Evolutionary conservation across 92 coral and sea anemone genomes (phyloP).

Genomic region (Nematostella vectensis): DNA sequence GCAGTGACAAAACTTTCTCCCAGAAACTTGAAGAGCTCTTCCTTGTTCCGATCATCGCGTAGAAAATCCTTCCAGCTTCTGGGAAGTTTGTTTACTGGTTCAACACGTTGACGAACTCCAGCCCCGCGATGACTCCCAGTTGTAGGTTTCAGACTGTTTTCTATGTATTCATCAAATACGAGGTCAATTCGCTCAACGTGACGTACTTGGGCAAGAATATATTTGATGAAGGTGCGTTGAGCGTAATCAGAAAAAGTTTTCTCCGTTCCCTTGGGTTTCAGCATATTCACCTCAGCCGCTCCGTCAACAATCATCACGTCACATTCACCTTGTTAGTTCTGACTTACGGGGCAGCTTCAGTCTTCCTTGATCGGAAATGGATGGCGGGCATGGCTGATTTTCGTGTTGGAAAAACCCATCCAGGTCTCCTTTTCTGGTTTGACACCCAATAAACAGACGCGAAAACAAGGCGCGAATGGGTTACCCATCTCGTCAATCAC

Average conservation of each 20-base stretch:
- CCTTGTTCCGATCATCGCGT: constrained; percentile 27
- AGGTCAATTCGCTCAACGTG: constrained; percentile 46
- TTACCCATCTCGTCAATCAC: constrained; percentile 43
- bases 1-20: constrained; percentile 2
- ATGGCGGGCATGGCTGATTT: constrained; percentile 30
- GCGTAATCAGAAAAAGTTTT: constrained; percentile 39
- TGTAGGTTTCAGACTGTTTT: constrained; percentile 48
- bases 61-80: constrained; percentile 31
- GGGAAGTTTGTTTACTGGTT: constrained; percentile 17
- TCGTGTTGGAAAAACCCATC: constrained; percentile 40
- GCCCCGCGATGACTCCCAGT: constrained; percentile 29
- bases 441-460: constrained; percentile 24
- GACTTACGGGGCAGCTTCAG: constrained; percentile 33
- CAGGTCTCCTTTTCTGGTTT: constrained; percentile 33
- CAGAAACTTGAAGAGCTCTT: constrained; percentile 31
- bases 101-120: constrained; percentile 27
- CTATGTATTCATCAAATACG: constrained; percentile 51
- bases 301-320: constrained; percentile 35
- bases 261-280: constrained; percentile 29
- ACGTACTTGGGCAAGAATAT: constrained; percentile 34
- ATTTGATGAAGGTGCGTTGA: constrained; percentile 35
- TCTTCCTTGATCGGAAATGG: constrained; percentile 23
- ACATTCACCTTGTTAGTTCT: constrained; percentile 22
- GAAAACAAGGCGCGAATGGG: constrained; percentile 35
- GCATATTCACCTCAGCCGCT: constrained; percentile 37